Evolutionary conservation across 2,113 vertebrate genomes (phyloP).

Genomic region (Daubentonia madagascariensis): DNA sequence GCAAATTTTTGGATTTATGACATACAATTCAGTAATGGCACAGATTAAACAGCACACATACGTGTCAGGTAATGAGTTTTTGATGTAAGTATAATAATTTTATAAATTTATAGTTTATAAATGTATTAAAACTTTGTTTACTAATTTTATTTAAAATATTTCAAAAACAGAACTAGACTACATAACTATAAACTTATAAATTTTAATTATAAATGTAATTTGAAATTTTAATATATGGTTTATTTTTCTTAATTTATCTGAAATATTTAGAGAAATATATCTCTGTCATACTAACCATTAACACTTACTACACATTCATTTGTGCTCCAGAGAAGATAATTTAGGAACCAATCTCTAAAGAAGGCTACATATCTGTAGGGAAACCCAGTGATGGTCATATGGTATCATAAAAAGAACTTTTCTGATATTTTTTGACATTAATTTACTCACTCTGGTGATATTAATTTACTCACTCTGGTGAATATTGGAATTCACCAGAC

Average conservation of each 20-base stretch:
- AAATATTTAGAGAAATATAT: background rate
- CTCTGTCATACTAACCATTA: background rate
- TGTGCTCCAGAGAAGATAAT: background rate
- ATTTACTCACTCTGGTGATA: background rate
- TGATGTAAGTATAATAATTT: background rate
- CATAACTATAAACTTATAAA: background rate
- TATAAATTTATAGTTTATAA: background rate
- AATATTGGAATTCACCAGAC: background rate
- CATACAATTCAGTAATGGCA: background rate
- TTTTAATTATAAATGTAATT: background rate
- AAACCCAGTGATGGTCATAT: background rate
- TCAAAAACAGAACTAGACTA: background rate
- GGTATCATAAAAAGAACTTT: background rate
- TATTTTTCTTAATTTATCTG: background rate
- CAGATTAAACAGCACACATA: background rate
- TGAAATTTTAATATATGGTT: background rate
- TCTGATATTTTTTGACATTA: background rate
- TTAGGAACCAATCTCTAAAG: background rate
- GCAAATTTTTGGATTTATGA: background rate
- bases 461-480: background rate
- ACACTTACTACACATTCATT: background rate
- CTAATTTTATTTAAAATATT: conserved; percentile 1
- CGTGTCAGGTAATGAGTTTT: background rate
- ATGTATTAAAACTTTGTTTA: background rate
- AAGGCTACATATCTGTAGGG: background rate